A percentile compares a stretch with the other conserved stretches of the same genome.
These are phyloP conservation scores for Drosophila affinis DNA, from an alignment of 2,888 invertebrate species.

Conservation along the genomic window DNA sequence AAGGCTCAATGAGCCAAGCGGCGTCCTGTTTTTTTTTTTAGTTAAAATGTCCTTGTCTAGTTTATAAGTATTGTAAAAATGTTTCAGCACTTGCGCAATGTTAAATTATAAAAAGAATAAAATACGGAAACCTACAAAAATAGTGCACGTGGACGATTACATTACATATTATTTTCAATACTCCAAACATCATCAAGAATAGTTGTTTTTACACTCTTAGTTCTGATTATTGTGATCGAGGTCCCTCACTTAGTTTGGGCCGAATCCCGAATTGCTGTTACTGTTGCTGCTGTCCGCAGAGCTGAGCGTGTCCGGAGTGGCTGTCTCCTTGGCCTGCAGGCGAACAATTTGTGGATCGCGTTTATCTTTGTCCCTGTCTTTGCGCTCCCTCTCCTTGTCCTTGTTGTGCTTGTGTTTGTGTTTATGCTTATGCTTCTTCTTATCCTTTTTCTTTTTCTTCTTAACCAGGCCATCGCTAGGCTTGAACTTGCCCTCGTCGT, in stretches of 20 bases:
- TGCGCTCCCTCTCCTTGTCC: slow-evolving; percentile 84
- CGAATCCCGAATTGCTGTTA: slow-evolving; percentile 80
- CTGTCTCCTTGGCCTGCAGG: slow-evolving; percentile 81
- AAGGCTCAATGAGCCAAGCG: slow-evolving; percentile 47
- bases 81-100: slow-evolving; percentile 68
- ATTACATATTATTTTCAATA: slow-evolving; percentile 1
- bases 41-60: slow-evolving; percentile 69
- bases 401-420: slow-evolving; percentile 93
- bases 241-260: slow-evolving; percentile 49
- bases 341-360: slow-evolving; percentile 82
- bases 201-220: background rate
- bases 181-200: slow-evolving; percentile 4
- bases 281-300: slow-evolving; percentile 84
- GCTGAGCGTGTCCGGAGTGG: slow-evolving; percentile 83
- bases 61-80: slow-evolving; percentile 75
- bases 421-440: slow-evolving; percentile 91
- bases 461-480: slow-evolving; percentile 85
- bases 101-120: slow-evolving; percentile 69
- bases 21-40: slow-evolving; percentile 50
- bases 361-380: slow-evolving; percentile 84
- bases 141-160: background rate
- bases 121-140: slow-evolving; percentile 25
- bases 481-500: slow-evolving; percentile 84
- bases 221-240: background rate
- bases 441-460: slow-evolving; percentile 91